Conservation (phyloP, 2,113 vertebrate genomes). For the Phalacrocorax brasilianus region DNA sequence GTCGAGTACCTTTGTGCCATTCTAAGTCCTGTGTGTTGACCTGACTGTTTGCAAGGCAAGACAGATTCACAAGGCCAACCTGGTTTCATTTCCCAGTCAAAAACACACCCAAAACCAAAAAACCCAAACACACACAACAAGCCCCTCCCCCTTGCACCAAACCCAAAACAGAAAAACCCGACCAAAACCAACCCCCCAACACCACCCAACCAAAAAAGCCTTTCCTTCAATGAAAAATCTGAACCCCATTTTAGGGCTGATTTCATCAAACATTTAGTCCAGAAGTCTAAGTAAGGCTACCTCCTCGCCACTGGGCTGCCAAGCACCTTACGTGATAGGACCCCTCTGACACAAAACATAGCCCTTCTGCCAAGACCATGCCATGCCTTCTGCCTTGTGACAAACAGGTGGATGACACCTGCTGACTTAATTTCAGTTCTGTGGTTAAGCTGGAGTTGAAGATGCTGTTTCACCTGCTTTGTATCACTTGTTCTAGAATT, state of each 20-base stretch:
- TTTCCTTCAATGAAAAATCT: background rate
- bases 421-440: background rate
- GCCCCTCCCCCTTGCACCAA: too few species aligned
- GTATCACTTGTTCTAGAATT: background rate
- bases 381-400: background rate
- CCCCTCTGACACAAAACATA: background rate
- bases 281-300: background rate
- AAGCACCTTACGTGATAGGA: accelerated
- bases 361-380: background rate
- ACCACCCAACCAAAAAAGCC: background rate
- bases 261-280: background rate
- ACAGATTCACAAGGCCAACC: background rate
- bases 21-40: background rate
- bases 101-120: background rate
- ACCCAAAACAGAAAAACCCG: background rate
- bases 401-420: background rate
- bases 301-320: background rate
- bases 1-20: background rate
- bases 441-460: background rate
- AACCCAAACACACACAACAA: background rate
- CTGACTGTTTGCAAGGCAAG: background rate
- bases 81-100: background rate
- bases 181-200: too few species aligned
- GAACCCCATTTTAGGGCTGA: background rate
- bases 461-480: background rate